Evolutionary conservation across 2,797 vertebrate species (phyloP).

Genomic region (Threskiornis aethiopicus): DNA sequence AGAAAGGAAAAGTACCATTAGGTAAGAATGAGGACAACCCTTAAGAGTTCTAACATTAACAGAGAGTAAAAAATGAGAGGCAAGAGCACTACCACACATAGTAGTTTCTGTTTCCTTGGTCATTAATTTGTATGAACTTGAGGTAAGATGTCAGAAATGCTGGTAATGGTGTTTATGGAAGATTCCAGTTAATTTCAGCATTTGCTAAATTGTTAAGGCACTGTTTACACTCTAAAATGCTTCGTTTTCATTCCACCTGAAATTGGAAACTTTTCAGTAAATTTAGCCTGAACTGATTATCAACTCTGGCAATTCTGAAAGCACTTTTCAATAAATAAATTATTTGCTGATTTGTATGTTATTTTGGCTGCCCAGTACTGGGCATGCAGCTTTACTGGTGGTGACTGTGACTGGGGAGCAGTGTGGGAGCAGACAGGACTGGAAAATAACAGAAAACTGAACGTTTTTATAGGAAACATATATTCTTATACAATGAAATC

Average conservation of each 20-base stretch:
- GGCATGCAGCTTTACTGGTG: background rate
- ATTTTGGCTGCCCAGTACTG: background rate
- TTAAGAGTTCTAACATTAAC: background rate
- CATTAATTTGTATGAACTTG: background rate
- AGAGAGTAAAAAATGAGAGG: background rate
- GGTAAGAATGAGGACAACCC: background rate
- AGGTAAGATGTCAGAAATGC: background rate
- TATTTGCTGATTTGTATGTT: background rate
- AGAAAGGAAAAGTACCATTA: background rate
- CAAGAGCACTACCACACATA: background rate
- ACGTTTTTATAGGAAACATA: background rate
- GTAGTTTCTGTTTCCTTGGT: background rate
- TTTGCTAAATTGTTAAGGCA: background rate
- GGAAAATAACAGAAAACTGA: background rate
- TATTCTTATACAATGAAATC: background rate
- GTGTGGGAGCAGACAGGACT: background rate
- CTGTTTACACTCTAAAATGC: background rate
- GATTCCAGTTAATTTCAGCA: background rate
- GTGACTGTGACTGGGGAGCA: background rate
- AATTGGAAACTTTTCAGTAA: background rate
- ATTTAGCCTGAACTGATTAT: background rate
- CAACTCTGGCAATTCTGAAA: background rate
- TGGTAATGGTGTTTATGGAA: background rate
- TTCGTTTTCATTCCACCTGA: background rate
- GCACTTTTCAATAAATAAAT: background rate